Evolutionary conservation across 2,113 vertebrate genomes (phyloP).

Genomic region (Opisthocomus hoazin): DNA sequence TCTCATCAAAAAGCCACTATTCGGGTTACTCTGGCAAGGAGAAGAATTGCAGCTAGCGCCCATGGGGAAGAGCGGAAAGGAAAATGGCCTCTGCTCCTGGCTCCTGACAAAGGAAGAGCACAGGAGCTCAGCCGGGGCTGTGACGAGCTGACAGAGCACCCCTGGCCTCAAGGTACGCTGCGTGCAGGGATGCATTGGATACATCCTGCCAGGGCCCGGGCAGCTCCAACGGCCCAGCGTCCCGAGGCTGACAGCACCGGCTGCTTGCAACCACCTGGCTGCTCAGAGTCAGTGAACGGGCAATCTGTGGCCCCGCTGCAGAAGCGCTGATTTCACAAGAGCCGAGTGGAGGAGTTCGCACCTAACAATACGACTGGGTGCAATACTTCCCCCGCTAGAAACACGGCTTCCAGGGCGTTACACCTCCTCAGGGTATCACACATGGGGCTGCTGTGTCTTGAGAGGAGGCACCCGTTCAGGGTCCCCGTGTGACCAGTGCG

Average conservation of each 20-base stretch:
- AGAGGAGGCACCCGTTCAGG: neutral
- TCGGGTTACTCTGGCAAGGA: neutral
- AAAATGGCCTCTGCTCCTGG: neutral
- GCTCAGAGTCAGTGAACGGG: neutral
- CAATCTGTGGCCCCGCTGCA: fast-evolving
- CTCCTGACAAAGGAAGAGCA: neutral
- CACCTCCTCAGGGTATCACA: neutral
- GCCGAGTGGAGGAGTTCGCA: neutral
- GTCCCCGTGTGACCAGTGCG: fast-evolving
- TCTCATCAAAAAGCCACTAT: neutral
- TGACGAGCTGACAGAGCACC: fast-evolving
- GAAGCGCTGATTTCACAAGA: neutral
- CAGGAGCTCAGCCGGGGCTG: neutral
- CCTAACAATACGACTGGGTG: neutral
- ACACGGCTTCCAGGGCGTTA: neutral
- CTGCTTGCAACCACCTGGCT: neutral
- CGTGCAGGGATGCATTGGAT: neutral
- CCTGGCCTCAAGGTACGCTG: fast-evolving
- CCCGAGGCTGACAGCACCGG: neutral
- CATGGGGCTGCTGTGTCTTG: neutral
- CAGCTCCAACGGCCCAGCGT: neutral
- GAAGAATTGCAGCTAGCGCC: neutral
- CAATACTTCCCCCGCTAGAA: no score
- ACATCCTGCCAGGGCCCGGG: neutral
- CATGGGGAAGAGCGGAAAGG: neutral